Percentiles rank a stretch among this genome's conserved stretches.
Evolutionary conservation across 2,888 invertebrate species (phyloP).

Genomic region (Erebia epiphron): DNA sequence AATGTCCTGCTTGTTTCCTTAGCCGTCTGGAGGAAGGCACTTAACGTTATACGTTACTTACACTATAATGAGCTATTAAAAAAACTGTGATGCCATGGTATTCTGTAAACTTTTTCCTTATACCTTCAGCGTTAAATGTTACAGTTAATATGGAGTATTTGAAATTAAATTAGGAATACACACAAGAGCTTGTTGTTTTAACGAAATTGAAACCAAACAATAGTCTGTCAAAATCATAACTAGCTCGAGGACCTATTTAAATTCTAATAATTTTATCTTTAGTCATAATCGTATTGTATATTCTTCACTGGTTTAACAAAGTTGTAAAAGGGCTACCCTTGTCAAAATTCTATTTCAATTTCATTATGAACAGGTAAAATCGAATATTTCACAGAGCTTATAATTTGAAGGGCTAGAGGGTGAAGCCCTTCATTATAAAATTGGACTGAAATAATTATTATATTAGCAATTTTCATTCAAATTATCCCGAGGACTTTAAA

Average conservation of each 20-base stretch:
- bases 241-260: not conserved
- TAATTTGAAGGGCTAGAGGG: slow-evolving; percentile 1
- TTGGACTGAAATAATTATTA: not conserved
- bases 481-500: not conserved
- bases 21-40: slow-evolving; percentile 11
- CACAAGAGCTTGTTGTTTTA: not conserved
- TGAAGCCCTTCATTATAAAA: slow-evolving; percentile 1
- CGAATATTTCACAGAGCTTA: slow-evolving; percentile 4
- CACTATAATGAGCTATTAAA: slow-evolving; percentile 13
- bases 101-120: not conserved
- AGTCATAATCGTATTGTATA: not conserved
- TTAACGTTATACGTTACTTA: slow-evolving; percentile 5
- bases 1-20: slow-evolving; percentile 13
- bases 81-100: not conserved
- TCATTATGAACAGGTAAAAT: slow-evolving; percentile 15
- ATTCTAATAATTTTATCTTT: not conserved
- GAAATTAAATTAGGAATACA: not conserved
- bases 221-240: not conserved
- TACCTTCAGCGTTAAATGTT: not conserved
- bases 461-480: not conserved
- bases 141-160: not conserved
- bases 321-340: slow-evolving; percentile 15
- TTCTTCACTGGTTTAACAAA: not conserved
- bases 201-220: not conserved
- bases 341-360: slow-evolving; percentile 9